Base-by-base conservation (phyloP, 2,113 vertebrate genomes). In the Astur gentilis region DNA sequence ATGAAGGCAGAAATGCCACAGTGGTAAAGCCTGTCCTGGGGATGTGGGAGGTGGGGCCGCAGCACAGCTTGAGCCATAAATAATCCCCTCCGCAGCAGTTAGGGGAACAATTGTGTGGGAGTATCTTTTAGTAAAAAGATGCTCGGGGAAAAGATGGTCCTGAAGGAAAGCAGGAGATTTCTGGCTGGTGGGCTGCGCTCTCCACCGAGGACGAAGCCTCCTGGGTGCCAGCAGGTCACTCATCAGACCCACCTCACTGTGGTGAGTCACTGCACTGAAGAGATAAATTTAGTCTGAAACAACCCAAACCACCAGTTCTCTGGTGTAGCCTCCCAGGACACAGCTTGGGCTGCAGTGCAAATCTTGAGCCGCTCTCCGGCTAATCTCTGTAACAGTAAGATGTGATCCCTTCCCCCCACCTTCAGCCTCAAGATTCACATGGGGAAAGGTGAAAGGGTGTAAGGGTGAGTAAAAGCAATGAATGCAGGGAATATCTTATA, bases 51-150 rank as follows among this genome's bases (percentile, higher is more conserved):
- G 86, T 90, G 89, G 80, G 93, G 87, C 87, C 69, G 86, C 89
- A 94, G 91, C 83, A 84, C 72, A 96, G 65, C 78, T 89, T 89
- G 93, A 94, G 91, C 87, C 94, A 94, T 96, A 97, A 96, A 97
- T 96, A 96, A 91, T 93, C 83, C 93, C 52, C 91, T 76, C 78
- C 73, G 71, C 77, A 93, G 82, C 77, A 89, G 69, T 91, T 89
- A 89, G 84, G 47, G 91, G 81, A 97, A 97, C 83, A 95, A 82
- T 40, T 76, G 93, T 89, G 96, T 96, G 65, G 96, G 96, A 94
- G 96, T 91, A 93, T 82, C 72, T 84, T 77, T 75, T 87, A 52
- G 69, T 87, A 52, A 87, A 96, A 89, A 93, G 84, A 97, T 89
- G 87, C 81, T 94, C 77, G 52, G 47, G 40, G 73, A 96, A 92